A percentile compares a stretch with the other conserved stretches of the same genome.
phyloP scores from a whole-genome alignment of 2,113 vertebrate genomes.

The Mus musculus region DNA sequence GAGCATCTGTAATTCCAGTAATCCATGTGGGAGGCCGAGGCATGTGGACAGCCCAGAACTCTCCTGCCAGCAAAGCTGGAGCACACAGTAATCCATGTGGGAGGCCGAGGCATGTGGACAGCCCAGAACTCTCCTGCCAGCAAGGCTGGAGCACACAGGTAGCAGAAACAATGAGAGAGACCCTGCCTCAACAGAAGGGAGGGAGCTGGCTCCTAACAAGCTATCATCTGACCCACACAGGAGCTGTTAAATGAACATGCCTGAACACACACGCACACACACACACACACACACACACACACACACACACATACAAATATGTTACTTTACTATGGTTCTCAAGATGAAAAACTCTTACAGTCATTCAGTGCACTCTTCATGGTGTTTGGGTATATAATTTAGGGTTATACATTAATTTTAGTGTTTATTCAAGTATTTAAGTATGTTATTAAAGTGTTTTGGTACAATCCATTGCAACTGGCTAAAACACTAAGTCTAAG shows the following conservation, averaged over 20 bases:
- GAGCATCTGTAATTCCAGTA: background rate
- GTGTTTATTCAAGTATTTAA: constrained; percentile 72
- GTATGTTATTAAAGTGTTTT: background rate
- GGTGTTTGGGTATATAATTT: constrained; percentile 3
- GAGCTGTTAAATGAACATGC: background rate
- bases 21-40: background rate
- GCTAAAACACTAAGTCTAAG: constrained; percentile 60
- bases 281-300: background rate
- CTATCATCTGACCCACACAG: background rate
- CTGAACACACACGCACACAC: background rate
- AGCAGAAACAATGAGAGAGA: background rate
- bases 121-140: background rate
- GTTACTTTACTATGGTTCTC: background rate
- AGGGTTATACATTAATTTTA: constrained; percentile 47
- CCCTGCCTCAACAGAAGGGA: background rate
- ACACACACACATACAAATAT: background rate
- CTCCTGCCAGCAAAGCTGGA: background rate
- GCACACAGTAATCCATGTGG: background rate
- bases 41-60: no score
- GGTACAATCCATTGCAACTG: constrained; percentile 48
- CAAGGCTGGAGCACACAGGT: background rate
- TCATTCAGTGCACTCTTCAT: background rate
- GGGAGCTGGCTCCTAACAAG: background rate
- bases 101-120: background rate
- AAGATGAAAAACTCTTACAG: background rate